Evolutionary conservation across 2,113 vertebrate species (phyloP).

Genomic region (Malurus melanocephalus): DNA sequence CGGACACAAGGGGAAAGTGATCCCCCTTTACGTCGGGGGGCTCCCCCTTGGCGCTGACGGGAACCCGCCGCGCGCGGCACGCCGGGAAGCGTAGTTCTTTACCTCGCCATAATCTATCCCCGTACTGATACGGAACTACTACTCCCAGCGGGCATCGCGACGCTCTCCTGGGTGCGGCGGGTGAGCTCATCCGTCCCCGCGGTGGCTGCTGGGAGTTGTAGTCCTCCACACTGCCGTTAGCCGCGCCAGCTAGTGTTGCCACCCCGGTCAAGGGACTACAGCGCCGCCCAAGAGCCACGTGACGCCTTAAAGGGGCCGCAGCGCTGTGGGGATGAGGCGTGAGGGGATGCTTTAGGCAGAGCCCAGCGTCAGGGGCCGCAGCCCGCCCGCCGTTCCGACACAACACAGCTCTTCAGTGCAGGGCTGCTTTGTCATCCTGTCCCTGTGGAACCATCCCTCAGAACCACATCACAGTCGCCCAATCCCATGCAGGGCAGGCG

Average conservation of each 20-base stretch:
- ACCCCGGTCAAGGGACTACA: constrained; percentile 29
- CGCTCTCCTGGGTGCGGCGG: not conserved
- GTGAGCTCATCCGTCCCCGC: not conserved
- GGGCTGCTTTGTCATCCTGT: not conserved
- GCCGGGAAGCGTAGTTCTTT: constrained; percentile 19
- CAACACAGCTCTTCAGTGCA: accelerated
- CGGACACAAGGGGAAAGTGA: constrained; percentile 82
- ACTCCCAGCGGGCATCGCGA: constrained; percentile 11
- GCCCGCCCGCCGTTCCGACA: accelerated
- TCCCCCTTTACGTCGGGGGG: constrained; percentile 76
- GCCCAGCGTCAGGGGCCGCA: no score
- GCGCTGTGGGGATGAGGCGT: not conserved
- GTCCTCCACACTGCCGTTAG: not conserved
- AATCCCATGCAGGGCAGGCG: accelerated
- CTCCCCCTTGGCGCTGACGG: constrained; percentile 59
- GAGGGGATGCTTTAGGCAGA: not conserved
- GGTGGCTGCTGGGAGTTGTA: constrained; percentile 31
- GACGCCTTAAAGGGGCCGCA: constrained; percentile 35
- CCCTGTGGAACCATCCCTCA: not conserved
- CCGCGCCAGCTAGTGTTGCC: not conserved
- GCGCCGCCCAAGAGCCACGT: not conserved
- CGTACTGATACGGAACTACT: accelerated
- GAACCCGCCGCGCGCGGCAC: not conserved
- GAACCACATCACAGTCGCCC: no score
- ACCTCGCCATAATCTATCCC: accelerated